These are phyloP conservation scores for Nematopogon swammerdamellus DNA, from an alignment of 2,888 invertebrate genomes.

Conservation along the genomic window DNA sequence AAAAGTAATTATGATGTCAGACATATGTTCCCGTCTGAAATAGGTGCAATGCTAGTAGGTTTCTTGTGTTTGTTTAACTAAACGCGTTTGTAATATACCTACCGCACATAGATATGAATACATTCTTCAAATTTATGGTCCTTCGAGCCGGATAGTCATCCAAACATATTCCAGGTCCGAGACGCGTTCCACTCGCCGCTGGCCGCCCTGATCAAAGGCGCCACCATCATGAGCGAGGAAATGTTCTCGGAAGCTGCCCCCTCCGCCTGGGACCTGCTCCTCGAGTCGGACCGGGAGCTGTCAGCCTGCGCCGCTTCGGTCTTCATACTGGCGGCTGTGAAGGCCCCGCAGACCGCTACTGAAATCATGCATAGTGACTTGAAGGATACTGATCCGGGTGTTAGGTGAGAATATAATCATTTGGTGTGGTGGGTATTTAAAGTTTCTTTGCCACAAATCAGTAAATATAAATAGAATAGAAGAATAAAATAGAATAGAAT, in stretches of 20 bases:
- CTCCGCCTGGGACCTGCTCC: slow-evolving; percentile 91
- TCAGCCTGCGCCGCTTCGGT: slow-evolving; percentile 82
- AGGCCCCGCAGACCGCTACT: slow-evolving; percentile 84
- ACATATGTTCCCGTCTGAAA: no score
- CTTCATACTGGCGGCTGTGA: slow-evolving; percentile 91
- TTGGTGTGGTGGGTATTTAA: not conserved
- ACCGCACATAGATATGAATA: no score
- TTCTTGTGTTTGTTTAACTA: no score
- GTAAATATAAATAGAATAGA: no score
- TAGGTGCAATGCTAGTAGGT: no score
- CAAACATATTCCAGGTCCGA: slow-evolving; percentile 63
- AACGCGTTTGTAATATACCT: no score
- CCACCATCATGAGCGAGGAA: slow-evolving; percentile 84
- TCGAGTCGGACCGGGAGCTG: slow-evolving; percentile 89
- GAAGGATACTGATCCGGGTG: slow-evolving; percentile 77
- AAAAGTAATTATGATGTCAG: no score
- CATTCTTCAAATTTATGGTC: no score
- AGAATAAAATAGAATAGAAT: no score
- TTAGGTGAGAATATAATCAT: slow-evolving; percentile 76
- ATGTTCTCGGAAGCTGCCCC: slow-evolving; percentile 85
- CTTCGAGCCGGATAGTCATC: no score
- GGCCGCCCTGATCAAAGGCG: slow-evolving; percentile 84
- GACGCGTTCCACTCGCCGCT: slow-evolving; percentile 89
- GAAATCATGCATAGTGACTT: slow-evolving; percentile 87
- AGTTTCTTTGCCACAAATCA: not conserved